These are phyloP conservation scores for Sus scrofa DNA, from an alignment of 2,113 vertebrate species.

Conservation along the genomic window DNA sequence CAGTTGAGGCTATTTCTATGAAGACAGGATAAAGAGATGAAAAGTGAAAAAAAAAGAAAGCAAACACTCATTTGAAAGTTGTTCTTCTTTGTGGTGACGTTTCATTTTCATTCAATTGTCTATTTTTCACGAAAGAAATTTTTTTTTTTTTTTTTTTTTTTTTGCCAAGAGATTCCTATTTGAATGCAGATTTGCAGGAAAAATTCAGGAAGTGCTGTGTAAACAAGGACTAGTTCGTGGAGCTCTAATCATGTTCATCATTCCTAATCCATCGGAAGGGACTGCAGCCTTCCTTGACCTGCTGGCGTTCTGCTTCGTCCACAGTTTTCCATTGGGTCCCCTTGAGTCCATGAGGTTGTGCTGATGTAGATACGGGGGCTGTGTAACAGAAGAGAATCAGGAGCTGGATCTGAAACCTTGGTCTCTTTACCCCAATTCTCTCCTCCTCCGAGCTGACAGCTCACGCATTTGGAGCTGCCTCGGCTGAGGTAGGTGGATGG, in stretches of 20 bases:
- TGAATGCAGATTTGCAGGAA: background rate
- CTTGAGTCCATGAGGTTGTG: background rate
- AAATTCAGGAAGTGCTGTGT: background rate
- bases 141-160: background rate
- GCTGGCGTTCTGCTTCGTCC: background rate
- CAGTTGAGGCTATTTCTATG: background rate
- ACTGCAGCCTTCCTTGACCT: background rate
- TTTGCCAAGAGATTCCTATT: background rate
- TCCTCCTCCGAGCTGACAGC: background rate
- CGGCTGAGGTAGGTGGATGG: constrained; percentile 69
- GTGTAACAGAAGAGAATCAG: background rate
- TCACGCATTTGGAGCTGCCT: constrained; percentile 29
- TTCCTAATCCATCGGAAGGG: background rate
- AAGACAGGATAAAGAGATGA: background rate
- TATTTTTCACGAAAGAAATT: background rate
- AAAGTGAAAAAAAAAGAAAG: background rate
- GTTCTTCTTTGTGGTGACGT: background rate
- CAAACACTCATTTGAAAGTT: background rate
- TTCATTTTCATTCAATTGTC: background rate
- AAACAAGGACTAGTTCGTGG: background rate
- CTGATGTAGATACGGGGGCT: background rate
- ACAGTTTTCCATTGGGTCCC: background rate
- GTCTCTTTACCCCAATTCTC: constrained; percentile 15
- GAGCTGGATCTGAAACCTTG: background rate
- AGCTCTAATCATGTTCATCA: too few relatives aligned